Conservation (phyloP, 2,113 vertebrate species). For the Semnopithecus entellus region DNA sequence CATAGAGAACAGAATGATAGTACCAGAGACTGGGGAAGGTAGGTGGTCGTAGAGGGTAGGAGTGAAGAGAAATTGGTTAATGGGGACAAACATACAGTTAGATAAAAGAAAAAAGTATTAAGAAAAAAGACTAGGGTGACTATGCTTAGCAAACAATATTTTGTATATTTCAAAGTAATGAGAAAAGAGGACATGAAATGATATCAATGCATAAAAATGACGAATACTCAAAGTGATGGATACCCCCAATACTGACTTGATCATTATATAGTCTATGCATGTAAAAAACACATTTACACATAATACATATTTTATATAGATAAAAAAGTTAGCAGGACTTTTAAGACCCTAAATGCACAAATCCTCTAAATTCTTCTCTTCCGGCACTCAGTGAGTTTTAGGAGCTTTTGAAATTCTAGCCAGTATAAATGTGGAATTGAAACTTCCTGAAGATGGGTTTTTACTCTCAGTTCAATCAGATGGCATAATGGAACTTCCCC, state of each 20-base stretch:
- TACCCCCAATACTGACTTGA: neutral
- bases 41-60: neutral
- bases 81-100: neutral
- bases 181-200: neutral
- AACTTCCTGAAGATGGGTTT: neutral
- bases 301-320: neutral
- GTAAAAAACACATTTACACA: neutral
- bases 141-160: neutral
- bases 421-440: fast-evolving
- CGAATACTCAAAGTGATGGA: neutral
- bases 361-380: neutral
- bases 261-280: neutral
- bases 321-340: neutral
- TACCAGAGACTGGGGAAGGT: neutral
- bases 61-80: neutral
- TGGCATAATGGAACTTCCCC: too few relatives aligned
- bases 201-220: neutral
- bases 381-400: neutral
- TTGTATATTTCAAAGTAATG: neutral
- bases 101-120: neutral
- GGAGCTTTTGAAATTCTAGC: neutral
- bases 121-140: neutral
- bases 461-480: neutral
- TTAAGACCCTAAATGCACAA: neutral
- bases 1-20: neutral